Evolutionary conservation across 2,888 invertebrate species (phyloP).

Genomic region (Drosophila longiperda): DNA sequence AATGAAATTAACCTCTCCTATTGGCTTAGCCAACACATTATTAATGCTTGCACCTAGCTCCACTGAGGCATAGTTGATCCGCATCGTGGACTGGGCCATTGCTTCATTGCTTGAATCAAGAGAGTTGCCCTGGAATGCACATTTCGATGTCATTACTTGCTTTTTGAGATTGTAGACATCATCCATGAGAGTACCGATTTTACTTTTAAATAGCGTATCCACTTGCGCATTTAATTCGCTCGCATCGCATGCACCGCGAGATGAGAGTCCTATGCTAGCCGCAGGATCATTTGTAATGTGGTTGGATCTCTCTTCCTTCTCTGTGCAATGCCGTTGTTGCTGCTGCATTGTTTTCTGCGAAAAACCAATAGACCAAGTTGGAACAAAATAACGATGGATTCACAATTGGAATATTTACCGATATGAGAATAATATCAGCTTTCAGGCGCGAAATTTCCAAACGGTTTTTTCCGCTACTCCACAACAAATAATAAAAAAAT

Average conservation of each 20-base stretch:
- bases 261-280: background rate
- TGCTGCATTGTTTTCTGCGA: background rate
- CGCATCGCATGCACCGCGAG: constrained; percentile 20
- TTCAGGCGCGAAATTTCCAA: constrained; percentile 23
- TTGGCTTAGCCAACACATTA: constrained; percentile 58
- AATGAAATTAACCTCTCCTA: constrained; percentile 51
- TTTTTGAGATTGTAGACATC: constrained; percentile 74
- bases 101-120: background rate
- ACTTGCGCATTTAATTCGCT: constrained; percentile 46
- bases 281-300: background rate
- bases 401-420: constrained; percentile 33
- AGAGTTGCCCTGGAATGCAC: constrained; percentile 4
- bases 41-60: constrained; percentile 74
- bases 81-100: constrained; percentile 5
- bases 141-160: constrained; percentile 40
- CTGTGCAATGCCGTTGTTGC: background rate
- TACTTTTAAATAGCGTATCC: constrained; percentile 64
- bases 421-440: constrained; percentile 42
- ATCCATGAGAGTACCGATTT: constrained; percentile 67
- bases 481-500: constrained; percentile 52
- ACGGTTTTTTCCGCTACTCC: constrained; percentile 28
- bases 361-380: too few species aligned
- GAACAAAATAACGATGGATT: too few species aligned
- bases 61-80: constrained; percentile 76
- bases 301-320: background rate